Percentiles rank a stretch among this genome's conserved stretches.
Conservation (phyloP, 2,113 vertebrate species). For the Myxocyprinus asiaticus region DNA sequence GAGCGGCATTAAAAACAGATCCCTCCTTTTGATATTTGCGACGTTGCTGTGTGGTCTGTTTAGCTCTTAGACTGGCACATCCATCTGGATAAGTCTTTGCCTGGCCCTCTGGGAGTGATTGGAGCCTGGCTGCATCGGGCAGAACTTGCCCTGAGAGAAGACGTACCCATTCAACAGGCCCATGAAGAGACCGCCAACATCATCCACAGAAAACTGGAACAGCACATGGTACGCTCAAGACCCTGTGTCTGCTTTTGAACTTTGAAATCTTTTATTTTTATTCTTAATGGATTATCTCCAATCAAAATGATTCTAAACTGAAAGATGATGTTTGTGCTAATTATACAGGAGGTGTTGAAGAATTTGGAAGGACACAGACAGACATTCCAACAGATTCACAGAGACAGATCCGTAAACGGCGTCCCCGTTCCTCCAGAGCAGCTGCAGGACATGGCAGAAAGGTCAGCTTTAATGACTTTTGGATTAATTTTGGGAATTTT, state of each 20-base stretch:
- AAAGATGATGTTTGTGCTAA: conserved; percentile 41
- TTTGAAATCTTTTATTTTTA: background rate
- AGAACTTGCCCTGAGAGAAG: conserved; percentile 88
- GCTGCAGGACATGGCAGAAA: conserved; percentile 94
- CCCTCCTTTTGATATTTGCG: conserved; percentile 39
- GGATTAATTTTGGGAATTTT: background rate
- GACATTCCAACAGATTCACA: conserved; percentile 94
- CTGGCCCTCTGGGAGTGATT: conserved; percentile 89
- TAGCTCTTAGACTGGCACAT: conserved; percentile 95
- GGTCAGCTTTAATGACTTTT: conserved; percentile 70
- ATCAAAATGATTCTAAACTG: background rate
- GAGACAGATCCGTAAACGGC: conserved; percentile 89
- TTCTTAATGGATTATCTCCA: background rate
- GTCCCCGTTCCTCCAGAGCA: conserved; percentile 93
- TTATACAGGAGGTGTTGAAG: conserved; percentile 88
- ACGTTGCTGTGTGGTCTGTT: conserved; percentile 58
- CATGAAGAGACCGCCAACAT: conserved; percentile 93
- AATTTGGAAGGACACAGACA: conserved; percentile 88
- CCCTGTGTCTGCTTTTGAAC: too few species aligned
- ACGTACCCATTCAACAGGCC: conserved; percentile 86
- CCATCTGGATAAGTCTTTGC: conserved; percentile 92
- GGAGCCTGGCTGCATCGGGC: conserved; percentile 92
- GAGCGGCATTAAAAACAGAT: conserved; percentile 28
- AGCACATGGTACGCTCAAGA: conserved; percentile 82
- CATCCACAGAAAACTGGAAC: conserved; percentile 88